Evolutionary conservation across 2,888 invertebrate species (phyloP).

Genomic region (Acrocera orbiculus): DNA sequence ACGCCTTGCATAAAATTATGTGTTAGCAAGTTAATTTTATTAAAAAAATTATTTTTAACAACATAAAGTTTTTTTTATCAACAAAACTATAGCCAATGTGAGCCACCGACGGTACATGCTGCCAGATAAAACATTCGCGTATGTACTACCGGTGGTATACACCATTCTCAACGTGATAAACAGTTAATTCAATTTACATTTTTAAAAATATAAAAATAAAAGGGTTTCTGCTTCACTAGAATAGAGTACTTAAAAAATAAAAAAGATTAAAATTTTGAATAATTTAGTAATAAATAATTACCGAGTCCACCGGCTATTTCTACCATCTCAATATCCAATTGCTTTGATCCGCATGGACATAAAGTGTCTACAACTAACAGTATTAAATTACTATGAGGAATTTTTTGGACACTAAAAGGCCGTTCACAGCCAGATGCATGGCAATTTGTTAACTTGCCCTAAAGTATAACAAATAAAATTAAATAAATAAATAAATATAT

Average conservation of each 20-base stretch:
- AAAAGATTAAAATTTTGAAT: neutral
- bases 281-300: constrained; percentile 14
- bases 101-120: too few species aligned
- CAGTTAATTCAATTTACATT: too few species aligned
- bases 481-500: neutral
- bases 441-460: constrained; percentile 73
- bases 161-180: too few species aligned
- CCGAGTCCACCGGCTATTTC: constrained; percentile 43
- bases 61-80: too few species aligned
- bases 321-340: constrained; percentile 61
- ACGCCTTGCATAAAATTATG: too few species aligned
- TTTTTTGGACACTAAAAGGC: constrained; percentile 83
- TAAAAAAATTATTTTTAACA: too few species aligned
- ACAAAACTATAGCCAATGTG: too few species aligned
- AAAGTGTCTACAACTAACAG: constrained; percentile 73
- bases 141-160: too few species aligned
- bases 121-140: too few species aligned
- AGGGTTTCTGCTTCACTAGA: too few species aligned
- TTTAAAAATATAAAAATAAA: constrained; percentile 1
- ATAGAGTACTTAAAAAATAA: too few species aligned
- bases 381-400: constrained; percentile 77
- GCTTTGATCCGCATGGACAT: constrained; percentile 76
- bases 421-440: constrained; percentile 77
- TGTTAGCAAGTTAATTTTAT: too few species aligned
- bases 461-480: neutral